Evolutionary conservation across 2,797 vertebrate genomes (phyloP), one percentile per base, ranked within the genome.

Genomic region (Premnoplex brunnescens): DNA sequence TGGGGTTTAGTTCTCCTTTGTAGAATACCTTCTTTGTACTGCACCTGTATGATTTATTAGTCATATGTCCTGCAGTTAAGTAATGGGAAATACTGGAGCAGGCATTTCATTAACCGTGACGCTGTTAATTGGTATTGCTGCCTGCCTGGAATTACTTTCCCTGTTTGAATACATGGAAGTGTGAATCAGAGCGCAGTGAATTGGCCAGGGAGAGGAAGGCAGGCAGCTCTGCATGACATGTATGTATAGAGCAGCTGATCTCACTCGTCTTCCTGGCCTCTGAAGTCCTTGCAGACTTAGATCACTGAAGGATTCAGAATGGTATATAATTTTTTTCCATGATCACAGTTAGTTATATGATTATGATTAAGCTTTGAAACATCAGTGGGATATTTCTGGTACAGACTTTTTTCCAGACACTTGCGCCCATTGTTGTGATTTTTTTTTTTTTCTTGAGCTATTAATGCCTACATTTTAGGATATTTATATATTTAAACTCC

Each of bases 81-180:
- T 86, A 96, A 95, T 96, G 96, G 96, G 97, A 96, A 97, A 85
- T 48, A 28, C 21, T 44, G 49, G 75, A 88, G 90, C 89, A 58
- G 48, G 75, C 69, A 4, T 54, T 83, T 83, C 16, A 44, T 95
- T 88, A 88, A 52, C 78, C 22, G 3, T 21, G 44, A 86, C 15
- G 51, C 83, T 88, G 88, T 72, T 95, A 94, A 94, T 95, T 93
- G 93, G 63, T 21, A 3, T 46, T 79, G 79, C 60, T 92, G 3
- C 48, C 89, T 96, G 95, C 91, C 94, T 88, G 93, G 81, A 86
- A 69, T 30, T 8, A 88, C 69, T 91, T 86, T 88, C 93, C 81
- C 66, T 55, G 34, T 34, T 78, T 97, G 96, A 98, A 97, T 98
- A 81, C 55, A 22, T 97, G 98, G 98, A 98, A 98, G 94, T 87